These are phyloP conservation scores for Hoplodrina ambigua DNA, from an alignment of 2,888 invertebrate genomes.

Conservation along the genomic window DNA sequence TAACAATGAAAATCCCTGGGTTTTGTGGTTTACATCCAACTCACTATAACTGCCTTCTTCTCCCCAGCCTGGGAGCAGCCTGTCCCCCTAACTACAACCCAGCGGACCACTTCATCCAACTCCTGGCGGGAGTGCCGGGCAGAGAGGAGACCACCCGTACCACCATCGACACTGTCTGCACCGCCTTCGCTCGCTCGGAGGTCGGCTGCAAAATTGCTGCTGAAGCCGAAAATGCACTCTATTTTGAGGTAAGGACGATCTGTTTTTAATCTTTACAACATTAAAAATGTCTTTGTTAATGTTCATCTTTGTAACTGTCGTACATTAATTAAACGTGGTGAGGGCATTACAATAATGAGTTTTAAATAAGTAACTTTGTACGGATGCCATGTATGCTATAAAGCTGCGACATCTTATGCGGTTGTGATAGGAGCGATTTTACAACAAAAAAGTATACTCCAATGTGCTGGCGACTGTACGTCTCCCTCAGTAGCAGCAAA, in stretches of 20 bases:
- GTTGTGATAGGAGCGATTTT: no score
- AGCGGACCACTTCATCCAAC: constrained; percentile 97
- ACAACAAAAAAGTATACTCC: no score
- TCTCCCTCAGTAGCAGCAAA: no score
- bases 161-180: constrained; percentile 94
- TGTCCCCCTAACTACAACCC: constrained; percentile 98
- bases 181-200: constrained; percentile 93
- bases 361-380: no score
- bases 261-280: background rate
- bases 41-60: background rate
- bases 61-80: constrained; percentile 93
- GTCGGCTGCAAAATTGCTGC: constrained; percentile 91
- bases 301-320: no score
- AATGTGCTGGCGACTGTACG: no score
- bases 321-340: no score
- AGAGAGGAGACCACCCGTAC: constrained; percentile 95
- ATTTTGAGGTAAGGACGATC: constrained; percentile 74
- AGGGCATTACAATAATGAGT: no score
- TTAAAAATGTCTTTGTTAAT: no score
- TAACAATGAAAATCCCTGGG: no score
- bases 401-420: no score
- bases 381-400: no score
- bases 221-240: constrained; percentile 89
- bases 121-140: constrained; percentile 96
- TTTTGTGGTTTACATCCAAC: background rate